These are phyloP conservation scores for Aethina tumida DNA, from an alignment of 1,140 invertebrate species.

Conservation along the genomic window DNA sequence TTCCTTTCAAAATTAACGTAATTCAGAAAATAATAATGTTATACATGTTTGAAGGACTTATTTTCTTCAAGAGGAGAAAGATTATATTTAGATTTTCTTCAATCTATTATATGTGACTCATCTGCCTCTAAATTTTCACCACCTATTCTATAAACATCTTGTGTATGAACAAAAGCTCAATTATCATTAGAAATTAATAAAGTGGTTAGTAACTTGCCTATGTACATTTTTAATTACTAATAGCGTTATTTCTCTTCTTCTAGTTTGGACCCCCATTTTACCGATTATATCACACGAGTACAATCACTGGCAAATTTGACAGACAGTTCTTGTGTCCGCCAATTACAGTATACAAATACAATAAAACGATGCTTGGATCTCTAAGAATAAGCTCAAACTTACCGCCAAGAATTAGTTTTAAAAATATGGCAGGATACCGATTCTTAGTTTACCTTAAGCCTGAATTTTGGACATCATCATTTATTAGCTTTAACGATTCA, in stretches of 20 bases:
- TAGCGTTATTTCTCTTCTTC: slow-evolving; percentile 27
- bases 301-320: slow-evolving; percentile 52
- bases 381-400: slow-evolving; percentile 43
- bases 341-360: slow-evolving; percentile 46
- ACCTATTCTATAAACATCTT: slow-evolving; percentile 59
- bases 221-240: slow-evolving; percentile 1
- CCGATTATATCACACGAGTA: slow-evolving; percentile 48
- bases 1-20: too few relatives aligned
- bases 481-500: slow-evolving; percentile 27
- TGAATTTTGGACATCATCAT: slow-evolving; percentile 23
- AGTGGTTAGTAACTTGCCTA: slow-evolving; percentile 43
- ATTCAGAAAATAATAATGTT: too few relatives aligned
- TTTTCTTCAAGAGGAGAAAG: too few relatives aligned
- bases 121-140: too few relatives aligned
- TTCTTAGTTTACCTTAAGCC: slow-evolving; percentile 37
- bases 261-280: slow-evolving; percentile 55
- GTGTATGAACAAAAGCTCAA: slow-evolving; percentile 61
- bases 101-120: too few relatives aligned
- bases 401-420: slow-evolving; percentile 59
- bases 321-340: slow-evolving; percentile 55
- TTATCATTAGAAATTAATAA: slow-evolving; percentile 59
- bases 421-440: slow-evolving; percentile 54
- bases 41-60: too few relatives aligned
- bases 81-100: too few relatives aligned
- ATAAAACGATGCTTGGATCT: slow-evolving; percentile 45